Percentiles rank a stretch among this genome's conserved stretches.
Evolutionary conservation across 2,888 invertebrate species (phyloP).

Genomic region (Eudasyphora cyanicolor): DNA sequence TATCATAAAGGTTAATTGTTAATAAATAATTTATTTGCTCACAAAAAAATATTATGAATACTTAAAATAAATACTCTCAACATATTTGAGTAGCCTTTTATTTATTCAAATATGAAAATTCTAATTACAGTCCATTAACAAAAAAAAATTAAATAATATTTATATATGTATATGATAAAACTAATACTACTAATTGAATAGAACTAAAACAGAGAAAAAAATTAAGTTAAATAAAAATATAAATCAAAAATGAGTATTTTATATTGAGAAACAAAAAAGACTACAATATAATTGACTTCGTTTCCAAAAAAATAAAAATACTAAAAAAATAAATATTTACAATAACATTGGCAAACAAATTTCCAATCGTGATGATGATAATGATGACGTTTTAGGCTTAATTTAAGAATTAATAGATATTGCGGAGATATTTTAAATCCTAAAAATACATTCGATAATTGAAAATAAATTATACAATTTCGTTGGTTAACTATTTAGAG

Average conservation of each 20-base stretch:
- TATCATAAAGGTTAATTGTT: constrained; percentile 4
- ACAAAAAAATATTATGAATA: constrained; percentile 41
- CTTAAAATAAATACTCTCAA: constrained; percentile 32
- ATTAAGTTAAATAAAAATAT: constrained; percentile 5
- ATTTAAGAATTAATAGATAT: background rate
- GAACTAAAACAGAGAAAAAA: constrained; percentile 5
- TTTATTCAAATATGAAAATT: constrained; percentile 24
- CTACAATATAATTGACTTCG: constrained; percentile 1
- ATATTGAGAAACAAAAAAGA: background rate
- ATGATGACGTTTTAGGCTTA: background rate
- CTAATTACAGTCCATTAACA: constrained; percentile 61
- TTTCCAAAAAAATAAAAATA: background rate
- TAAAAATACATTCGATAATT: background rate
- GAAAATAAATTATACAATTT: background rate
- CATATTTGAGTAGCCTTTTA: background rate
- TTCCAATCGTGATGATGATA: background rate
- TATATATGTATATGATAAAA: too few species aligned
- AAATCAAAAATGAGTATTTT: constrained; percentile 27
- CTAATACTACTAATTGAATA: constrained; percentile 48
- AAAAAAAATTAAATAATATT: too few species aligned
- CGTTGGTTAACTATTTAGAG: background rate
- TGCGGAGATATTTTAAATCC: background rate
- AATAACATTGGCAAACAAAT: background rate
- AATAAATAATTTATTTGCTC: constrained; percentile 61
- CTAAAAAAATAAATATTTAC: background rate